A percentile compares a stretch with the other conserved stretches of the same genome.
Conservation (phyloP, 2,113 vertebrate genomes). For the Dolichotis patagonum region DNA sequence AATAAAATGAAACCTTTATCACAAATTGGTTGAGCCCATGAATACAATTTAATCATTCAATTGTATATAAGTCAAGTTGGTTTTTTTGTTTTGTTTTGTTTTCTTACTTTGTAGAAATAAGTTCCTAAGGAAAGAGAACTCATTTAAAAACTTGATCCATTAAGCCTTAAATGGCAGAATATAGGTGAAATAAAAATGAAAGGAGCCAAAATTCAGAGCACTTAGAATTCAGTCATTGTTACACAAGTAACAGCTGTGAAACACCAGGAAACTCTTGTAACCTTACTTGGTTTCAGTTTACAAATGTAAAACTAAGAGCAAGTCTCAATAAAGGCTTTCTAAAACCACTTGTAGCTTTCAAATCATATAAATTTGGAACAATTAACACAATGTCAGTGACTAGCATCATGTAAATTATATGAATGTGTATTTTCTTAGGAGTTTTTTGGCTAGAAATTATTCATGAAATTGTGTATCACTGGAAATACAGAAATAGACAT, state of each 20-base stretch:
- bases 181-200: conserved; percentile 61
- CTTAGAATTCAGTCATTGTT: conserved; percentile 40
- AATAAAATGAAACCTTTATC: conserved; percentile 84
- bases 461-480: not conserved
- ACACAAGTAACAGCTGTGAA: not conserved
- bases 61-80: conserved; percentile 79
- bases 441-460: not conserved
- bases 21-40: conserved; percentile 79
- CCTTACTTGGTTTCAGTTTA: conserved; percentile 42
- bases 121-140: conserved; percentile 51
- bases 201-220: not conserved
- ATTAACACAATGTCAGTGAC: conserved; percentile 16
- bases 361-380: conserved; percentile 17
- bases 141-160: conserved; percentile 60
- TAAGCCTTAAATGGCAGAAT: conserved; percentile 54
- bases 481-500: not conserved
- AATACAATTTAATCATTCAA: conserved; percentile 82
- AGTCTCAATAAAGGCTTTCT: conserved; percentile 27
- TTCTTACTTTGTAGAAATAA: conserved; percentile 74
- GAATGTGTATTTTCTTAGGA: not conserved
- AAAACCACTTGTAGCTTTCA: not conserved
- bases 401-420: not conserved
- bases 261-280: conserved; percentile 34
- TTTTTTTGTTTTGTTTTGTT: not conserved
- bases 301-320: conserved; percentile 41